phyloP scores from a whole-genome alignment of 1,140 invertebrate genomes.

The Drosophila tristis region DNA sequence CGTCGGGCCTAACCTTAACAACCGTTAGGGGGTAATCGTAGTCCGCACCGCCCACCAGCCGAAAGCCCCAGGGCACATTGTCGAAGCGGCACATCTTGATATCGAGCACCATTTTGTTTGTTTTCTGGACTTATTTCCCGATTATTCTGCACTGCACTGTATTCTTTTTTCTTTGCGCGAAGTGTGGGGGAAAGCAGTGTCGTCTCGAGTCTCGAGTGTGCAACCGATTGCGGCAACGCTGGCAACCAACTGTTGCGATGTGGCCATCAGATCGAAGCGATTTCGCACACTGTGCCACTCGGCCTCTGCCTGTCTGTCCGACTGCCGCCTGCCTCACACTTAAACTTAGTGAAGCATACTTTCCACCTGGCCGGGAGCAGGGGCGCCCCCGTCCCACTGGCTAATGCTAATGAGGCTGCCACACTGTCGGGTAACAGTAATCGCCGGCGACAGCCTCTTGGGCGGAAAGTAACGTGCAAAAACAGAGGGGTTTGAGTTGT shows the following conservation, averaged over 20 bases:
- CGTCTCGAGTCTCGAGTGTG: constrained; percentile 25
- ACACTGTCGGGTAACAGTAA: constrained; percentile 45
- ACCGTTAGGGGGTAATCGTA: constrained; percentile 92
- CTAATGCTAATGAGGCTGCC: constrained; percentile 70
- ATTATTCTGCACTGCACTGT: neutral
- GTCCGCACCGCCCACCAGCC: constrained; percentile 93
- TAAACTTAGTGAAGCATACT: constrained; percentile 68
- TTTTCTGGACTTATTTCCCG: constrained; percentile 2
- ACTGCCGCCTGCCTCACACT: constrained; percentile 7
- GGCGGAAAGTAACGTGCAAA: constrained; percentile 36
- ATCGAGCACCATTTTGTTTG: constrained; percentile 84
- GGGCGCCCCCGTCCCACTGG: too few relatives aligned
- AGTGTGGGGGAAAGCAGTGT: constrained; percentile 6
- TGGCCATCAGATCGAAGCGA: constrained; percentile 49
- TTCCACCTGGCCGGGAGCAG: constrained; percentile 51
- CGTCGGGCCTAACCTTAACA: constrained; percentile 88
- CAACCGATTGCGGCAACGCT: constrained; percentile 48
- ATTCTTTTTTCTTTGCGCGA: neutral
- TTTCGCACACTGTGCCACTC: constrained; percentile 34
- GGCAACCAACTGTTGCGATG: constrained; percentile 71
- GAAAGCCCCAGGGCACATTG: constrained; percentile 93
- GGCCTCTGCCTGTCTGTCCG: constrained; percentile 8
- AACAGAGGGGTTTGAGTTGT: neutral
- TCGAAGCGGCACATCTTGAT: constrained; percentile 87
- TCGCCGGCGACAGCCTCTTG: constrained; percentile 65